These are phyloP conservation scores for Ctenicera cuprea DNA, from an alignment of 2,888 invertebrate species.

Conservation along the genomic window DNA sequence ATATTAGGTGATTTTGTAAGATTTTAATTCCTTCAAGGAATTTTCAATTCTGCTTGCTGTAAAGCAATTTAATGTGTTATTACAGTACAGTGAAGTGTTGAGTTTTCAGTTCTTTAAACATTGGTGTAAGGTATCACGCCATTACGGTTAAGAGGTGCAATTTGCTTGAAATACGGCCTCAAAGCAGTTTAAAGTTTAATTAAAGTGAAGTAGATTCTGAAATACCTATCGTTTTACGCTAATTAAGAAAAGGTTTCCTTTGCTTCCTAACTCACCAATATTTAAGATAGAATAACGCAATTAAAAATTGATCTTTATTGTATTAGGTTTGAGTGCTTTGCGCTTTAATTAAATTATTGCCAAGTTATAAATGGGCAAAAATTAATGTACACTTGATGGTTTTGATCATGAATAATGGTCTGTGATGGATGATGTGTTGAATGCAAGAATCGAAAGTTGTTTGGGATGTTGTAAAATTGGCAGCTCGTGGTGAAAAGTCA, in stretches of 20 bases:
- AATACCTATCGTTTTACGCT: conserved; percentile 32
- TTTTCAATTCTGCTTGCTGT: too few species aligned
- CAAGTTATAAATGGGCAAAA: not conserved
- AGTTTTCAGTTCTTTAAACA: conserved; percentile 8
- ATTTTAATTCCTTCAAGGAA: too few species aligned
- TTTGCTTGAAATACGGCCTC: conserved; percentile 25
- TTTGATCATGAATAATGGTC: not conserved
- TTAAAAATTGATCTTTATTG: conserved; percentile 29
- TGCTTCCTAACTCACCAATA: conserved; percentile 1
- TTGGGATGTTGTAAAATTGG: too few species aligned
- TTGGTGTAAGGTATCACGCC: conserved; percentile 7
- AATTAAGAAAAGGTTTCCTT: conserved; percentile 19
- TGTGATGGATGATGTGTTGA: too few species aligned
- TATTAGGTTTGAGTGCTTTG: not conserved
- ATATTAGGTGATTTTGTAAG: too few species aligned
- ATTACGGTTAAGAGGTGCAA: conserved; percentile 23
- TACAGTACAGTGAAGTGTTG: not conserved
- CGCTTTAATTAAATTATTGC: conserved; percentile 17
- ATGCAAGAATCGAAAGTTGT: too few species aligned
- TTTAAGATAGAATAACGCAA: conserved; percentile 17
- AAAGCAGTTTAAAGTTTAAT: conserved; percentile 25
- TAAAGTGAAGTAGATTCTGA: conserved; percentile 6
- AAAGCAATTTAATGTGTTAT: too few species aligned
- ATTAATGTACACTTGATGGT: not conserved
- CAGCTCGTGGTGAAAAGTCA: too few species aligned